Percentiles rank a stretch among this genome's conserved stretches.
Conservation (phyloP, 2,888 invertebrate species). For the Tolmerus cingulatus region DNA sequence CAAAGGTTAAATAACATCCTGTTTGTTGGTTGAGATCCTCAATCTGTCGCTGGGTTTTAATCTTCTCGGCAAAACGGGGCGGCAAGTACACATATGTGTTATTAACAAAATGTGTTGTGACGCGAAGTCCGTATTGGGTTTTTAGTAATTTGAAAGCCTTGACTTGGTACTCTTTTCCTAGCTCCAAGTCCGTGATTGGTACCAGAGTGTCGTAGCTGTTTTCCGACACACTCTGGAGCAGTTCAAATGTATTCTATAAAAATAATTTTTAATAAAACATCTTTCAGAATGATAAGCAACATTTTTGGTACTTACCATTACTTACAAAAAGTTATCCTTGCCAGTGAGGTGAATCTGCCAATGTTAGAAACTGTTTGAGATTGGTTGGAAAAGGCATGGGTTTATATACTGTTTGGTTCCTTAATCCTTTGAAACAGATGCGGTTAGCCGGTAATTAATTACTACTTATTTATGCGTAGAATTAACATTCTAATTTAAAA, state of each 20-base stretch:
- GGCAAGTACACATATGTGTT: neutral
- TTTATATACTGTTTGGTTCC: neutral
- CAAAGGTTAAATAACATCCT: neutral
- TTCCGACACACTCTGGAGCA: neutral
- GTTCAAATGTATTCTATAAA: neutral
- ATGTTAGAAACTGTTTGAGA: neutral
- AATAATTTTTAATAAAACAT: too few species aligned
- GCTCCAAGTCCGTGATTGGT: neutral
- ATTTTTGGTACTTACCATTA: neutral
- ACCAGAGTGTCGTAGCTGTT: neutral
- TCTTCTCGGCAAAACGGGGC: neutral
- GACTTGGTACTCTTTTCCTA: neutral
- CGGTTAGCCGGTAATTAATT: too few species aligned
- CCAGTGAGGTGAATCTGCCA: neutral
- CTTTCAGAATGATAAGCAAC: too few species aligned
- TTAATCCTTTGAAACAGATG: neutral
- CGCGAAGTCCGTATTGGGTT: neutral
- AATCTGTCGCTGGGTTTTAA: neutral
- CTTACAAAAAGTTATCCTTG: too few species aligned
- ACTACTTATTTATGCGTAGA: too few species aligned
- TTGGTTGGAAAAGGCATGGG: neutral
- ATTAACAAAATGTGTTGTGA: neutral
- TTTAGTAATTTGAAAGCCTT: neutral
- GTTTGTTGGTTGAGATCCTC: neutral
- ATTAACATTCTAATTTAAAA: neutral